A percentile compares a stretch with the other conserved stretches of the same genome.
Conservation (phyloP, 2,888 invertebrate genomes). For the Volucella zonaria region DNA sequence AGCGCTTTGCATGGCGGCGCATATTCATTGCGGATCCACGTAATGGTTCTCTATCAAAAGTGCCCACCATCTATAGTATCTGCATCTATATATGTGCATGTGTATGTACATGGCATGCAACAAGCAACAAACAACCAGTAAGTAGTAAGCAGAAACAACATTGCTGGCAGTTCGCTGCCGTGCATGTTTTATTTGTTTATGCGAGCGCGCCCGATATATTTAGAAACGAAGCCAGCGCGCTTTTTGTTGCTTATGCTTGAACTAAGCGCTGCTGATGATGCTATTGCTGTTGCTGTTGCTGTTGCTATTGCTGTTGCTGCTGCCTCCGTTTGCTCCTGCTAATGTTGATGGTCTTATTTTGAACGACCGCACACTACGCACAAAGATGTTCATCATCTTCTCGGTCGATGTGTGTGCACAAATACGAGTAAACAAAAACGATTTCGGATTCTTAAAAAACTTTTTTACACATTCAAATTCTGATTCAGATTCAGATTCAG, state of each 20-base stretch:
- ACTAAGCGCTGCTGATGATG: constrained; percentile 35
- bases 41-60: constrained; percentile 65
- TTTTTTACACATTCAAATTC: constrained; percentile 11
- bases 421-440: constrained; percentile 48
- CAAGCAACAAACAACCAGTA: constrained; percentile 17
- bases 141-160: constrained; percentile 31
- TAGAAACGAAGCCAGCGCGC: constrained; percentile 68
- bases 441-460: constrained; percentile 41
- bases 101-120: constrained; percentile 54
- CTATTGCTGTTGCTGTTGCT: too few relatives aligned
- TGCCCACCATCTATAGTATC: constrained; percentile 16
- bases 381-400: constrained; percentile 34
- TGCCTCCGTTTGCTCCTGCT: too few relatives aligned
- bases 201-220: constrained; percentile 61
- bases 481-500: background rate
- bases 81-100: too few relatives aligned
- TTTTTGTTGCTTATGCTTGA: constrained; percentile 65
- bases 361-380: constrained; percentile 72
- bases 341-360: constrained; percentile 62
- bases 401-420: constrained; percentile 32
- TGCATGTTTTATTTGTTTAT: constrained; percentile 72
- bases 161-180: constrained; percentile 65
- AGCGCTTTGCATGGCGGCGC: constrained; percentile 36
- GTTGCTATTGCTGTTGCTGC: too few relatives aligned
- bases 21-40: constrained; percentile 60